Base-by-base conservation (phyloP, 2,888 invertebrate species). In the Acronicta leporina region DNA sequence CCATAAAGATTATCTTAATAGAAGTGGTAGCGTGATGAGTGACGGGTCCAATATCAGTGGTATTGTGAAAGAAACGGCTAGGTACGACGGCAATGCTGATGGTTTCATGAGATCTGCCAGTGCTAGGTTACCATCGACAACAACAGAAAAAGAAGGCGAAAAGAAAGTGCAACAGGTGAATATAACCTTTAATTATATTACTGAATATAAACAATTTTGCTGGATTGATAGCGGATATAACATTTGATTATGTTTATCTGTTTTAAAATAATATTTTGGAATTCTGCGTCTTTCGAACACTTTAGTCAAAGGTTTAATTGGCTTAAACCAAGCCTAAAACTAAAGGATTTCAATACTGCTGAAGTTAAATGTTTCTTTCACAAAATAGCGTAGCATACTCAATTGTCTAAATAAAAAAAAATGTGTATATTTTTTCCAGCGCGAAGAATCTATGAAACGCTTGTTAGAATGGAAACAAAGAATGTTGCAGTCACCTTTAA, bases 371-470 rank as follows among this genome's bases (percentile, higher is more conserved):
- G 9, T 27, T 30, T 30, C 30, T 9, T 30, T 30, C 9, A 30
- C 30, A 27, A 27, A 27, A 27, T 27, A 27, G 27, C 7, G 7
- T 7, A 7, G 7, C 5, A 27, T 27, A 30, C 30, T 5, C 7
- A 9, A 30, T 9, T 27, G 20, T 20, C 2, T 27, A 25, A n/a
- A 6, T 10, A 10, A 15, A 14, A 25, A 56, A 0, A 30, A 42
- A 15, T 46, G 9, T 44, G 7, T 5, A 27, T n/a, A 15, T 40
- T 56, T 42, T 30, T 64, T 89, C 51, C 87, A 97, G 97, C 95
- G 98, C 30, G 98, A 98, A 91, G 98, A 98, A 88, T 98, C 98
- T 10, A 98, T 98, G 98, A 98, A 98, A 90, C 95, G 98, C 25
- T 90, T 98, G 61, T 92, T 98, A 48, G 98, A 98, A 91, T 98